phyloP scores from a whole-genome alignment of 2,888 invertebrate species.

The Drosophila maculinotata region DNA sequence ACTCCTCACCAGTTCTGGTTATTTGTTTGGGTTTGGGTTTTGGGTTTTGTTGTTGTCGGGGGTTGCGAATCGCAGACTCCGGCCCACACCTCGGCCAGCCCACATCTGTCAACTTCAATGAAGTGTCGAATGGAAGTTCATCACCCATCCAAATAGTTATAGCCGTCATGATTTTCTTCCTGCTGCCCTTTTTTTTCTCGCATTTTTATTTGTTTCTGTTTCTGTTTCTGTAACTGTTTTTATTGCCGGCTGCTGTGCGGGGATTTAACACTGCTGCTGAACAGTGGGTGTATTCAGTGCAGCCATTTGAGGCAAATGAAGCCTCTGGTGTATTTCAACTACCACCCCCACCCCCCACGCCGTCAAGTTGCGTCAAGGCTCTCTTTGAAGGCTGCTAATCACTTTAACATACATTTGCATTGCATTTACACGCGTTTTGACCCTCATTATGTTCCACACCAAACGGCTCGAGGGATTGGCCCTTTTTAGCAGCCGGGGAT shows the following conservation, averaged over 20 bases:
- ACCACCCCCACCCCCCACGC: slow-evolving; percentile 2
- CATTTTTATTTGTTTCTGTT: slow-evolving; percentile 54
- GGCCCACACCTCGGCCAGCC: slow-evolving; percentile 47
- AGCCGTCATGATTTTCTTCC: slow-evolving; percentile 56
- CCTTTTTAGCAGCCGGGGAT: slow-evolving; percentile 34
- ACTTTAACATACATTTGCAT: slow-evolving; percentile 83
- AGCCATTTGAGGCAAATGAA: slow-evolving; percentile 60
- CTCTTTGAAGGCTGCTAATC: slow-evolving; percentile 81
- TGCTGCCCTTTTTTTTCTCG: slow-evolving; percentile 18
- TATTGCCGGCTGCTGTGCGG: slow-evolving; percentile 73
- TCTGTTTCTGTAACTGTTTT: slow-evolving; percentile 65
- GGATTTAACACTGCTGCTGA: slow-evolving; percentile 54
- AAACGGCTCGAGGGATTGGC: slow-evolving; percentile 57
- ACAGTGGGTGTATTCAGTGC: slow-evolving; percentile 15
- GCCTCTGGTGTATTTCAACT: slow-evolving; percentile 71
- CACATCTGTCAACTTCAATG: slow-evolving; percentile 84
- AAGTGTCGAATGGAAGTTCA: slow-evolving; percentile 82
- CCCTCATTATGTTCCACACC: slow-evolving; percentile 69
- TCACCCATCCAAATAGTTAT: slow-evolving; percentile 72
- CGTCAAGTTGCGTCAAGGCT: slow-evolving; percentile 43
- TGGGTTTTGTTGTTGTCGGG: slow-evolving; percentile 32
- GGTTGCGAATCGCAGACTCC: slow-evolving; percentile 47
- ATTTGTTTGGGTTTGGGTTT: slow-evolving; percentile 14
- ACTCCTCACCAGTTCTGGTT: not conserved
- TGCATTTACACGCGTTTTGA: slow-evolving; percentile 81